These are phyloP conservation scores for Simalia tracyae DNA, from an alignment of 2,797 vertebrate species.

Conservation along the genomic window DNA sequence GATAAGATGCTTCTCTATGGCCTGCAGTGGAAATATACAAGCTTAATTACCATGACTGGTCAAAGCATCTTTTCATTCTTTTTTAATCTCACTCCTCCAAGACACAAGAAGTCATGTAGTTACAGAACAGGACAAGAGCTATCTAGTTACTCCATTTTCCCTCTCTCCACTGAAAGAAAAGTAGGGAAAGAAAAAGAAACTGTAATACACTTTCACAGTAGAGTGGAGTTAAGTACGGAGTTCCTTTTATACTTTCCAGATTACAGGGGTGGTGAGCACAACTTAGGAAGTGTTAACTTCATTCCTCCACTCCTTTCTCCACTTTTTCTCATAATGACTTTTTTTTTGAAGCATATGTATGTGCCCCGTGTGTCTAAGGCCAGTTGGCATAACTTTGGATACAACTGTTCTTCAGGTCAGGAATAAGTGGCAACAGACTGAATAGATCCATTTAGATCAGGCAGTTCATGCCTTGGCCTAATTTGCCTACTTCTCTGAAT, in stretches of 20 bases:
- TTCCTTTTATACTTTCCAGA: neutral
- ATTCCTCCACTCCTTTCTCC: neutral
- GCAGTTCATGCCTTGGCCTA: neutral
- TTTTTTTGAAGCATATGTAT: neutral
- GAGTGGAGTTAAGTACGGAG: neutral
- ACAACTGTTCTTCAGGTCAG: neutral
- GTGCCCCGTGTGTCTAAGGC: neutral
- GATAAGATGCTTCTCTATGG: conserved; percentile 95
- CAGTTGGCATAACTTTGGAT: neutral
- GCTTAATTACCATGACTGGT: conserved; percentile 31
- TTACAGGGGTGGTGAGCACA: neutral
- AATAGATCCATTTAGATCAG: neutral
- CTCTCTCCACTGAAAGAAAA: neutral
- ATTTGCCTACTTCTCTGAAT: neutral
- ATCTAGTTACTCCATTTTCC: neutral
- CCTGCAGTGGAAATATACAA: conserved; percentile 74
- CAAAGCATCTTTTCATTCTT: neutral
- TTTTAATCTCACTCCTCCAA: neutral
- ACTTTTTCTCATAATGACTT: neutral
- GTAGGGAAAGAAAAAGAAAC: neutral
- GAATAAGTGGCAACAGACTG: neutral
- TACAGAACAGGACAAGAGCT: neutral
- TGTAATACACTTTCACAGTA: neutral
- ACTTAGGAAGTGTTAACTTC: neutral
- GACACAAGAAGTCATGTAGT: neutral